Evolutionary conservation across 2,888 invertebrate genomes (phyloP), one percentile per base, ranked within the genome.

Genomic region (Archaeoteleia sp.): DNA sequence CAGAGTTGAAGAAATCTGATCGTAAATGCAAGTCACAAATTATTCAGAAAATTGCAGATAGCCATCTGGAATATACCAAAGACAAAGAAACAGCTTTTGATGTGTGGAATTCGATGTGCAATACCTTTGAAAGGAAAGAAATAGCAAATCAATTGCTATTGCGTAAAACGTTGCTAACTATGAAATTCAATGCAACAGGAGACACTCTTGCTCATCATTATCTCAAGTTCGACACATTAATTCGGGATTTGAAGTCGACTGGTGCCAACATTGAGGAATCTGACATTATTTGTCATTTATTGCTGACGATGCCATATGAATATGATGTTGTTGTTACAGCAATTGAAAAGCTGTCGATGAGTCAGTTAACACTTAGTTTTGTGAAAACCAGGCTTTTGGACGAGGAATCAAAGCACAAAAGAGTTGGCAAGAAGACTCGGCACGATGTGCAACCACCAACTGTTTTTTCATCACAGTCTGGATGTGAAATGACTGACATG

Each of bases 51-150:
- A 71, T 75, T 23, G 67, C 75, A 5, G 74, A 76, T 46, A 75
- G 66, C 43, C 74, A 77, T 35, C 57, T 77, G 35, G 77, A 77
- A 61, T 78, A 75, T 29, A 71, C 69, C 4, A 74, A 74, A 53
- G 73, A 76, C 12, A 60, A 69, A 30, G 46, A 53, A 29, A 75
- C 66, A 2, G 67, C 74, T 13, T 71, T 69, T 39, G 67, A 74
- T 6, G 63, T 74, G 13, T 76, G 72, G 74, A 51, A 51, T 43
- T 27, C 45, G 2, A 37, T 75, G 14, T 49, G 49, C 40, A 25
- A 25, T 6, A 73, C 67, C 8, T 48, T 48, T 29, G 7, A 48
- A 15, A 14, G 70, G 29, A 70, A 66, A 57, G 68, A 74, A 55
- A 45, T 79, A 12, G 75, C 76, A 8, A 71, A 70, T 13, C 78